phyloP scores from a whole-genome alignment of 1,140 invertebrate species.

The Brachionus plicatilis region DNA sequence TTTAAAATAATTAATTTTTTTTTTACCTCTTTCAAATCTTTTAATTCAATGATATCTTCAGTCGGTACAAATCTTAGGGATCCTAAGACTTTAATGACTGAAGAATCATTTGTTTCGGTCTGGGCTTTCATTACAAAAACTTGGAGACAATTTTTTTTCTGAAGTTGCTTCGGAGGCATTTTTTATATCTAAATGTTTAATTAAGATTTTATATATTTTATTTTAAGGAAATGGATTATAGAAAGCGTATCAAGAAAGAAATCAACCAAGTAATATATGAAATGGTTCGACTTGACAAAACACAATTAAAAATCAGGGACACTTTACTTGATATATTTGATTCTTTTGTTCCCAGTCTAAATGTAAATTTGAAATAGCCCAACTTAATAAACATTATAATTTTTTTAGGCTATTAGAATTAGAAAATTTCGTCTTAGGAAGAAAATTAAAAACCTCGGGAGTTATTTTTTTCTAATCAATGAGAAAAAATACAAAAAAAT shows the following conservation, averaged over 20 bases:
- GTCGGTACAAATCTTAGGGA: not conserved
- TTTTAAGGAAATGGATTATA: not conserved
- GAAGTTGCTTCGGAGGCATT: not conserved
- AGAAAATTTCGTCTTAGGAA: not conserved
- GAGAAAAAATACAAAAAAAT: not conserved
- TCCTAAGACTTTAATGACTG: not conserved
- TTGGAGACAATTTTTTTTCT: not conserved
- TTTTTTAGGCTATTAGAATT: not conserved
- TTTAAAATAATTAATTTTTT: not conserved
- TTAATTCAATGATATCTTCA: not conserved
- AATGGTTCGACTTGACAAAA: not conserved
- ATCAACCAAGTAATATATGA: not conserved
- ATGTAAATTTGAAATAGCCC: not conserved
- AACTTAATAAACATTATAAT: not conserved
- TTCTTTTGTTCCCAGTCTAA: not conserved
- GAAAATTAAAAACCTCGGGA: not conserved
- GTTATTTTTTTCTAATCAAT: not conserved
- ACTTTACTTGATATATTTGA: not conserved
- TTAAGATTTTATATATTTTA: not conserved
- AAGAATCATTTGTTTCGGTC: not conserved
- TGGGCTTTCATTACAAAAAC: slow-evolving; percentile 6
- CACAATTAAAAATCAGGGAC: not conserved
- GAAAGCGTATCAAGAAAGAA: not conserved
- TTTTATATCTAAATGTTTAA: not conserved
- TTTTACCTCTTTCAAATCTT: not conserved